Percentiles rank a stretch among this genome's conserved stretches.
Evolutionary conservation across 2,888 invertebrate genomes (phyloP).

Genomic region (Melangyna quadrimaculata): DNA sequence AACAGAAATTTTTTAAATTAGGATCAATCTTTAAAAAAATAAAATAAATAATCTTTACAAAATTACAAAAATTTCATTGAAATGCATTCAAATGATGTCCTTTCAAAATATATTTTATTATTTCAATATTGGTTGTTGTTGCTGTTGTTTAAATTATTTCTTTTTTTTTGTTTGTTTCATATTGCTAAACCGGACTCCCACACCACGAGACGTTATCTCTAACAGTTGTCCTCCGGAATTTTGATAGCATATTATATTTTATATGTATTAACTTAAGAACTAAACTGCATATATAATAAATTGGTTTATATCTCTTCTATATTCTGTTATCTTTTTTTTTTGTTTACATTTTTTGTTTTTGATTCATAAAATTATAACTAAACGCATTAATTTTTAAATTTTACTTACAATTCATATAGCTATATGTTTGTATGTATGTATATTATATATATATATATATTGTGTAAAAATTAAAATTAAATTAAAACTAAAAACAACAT

Average conservation of each 20-base stretch:
- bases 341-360: slow-evolving; percentile 29
- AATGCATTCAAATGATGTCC: slow-evolving; percentile 15
- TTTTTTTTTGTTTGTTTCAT: slow-evolving; percentile 11
- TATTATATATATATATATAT: slow-evolving; percentile 17
- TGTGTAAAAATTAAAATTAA: slow-evolving; percentile 33
- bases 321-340: slow-evolving; percentile 47
- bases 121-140: slow-evolving; percentile 58
- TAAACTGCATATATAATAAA: slow-evolving; percentile 50
- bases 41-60: not conserved
- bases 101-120: slow-evolving; percentile 71
- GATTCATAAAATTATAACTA: slow-evolving; percentile 27
- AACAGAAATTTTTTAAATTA: too few relatives aligned
- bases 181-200: slow-evolving; percentile 28
- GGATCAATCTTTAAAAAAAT: too few relatives aligned
- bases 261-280: slow-evolving; percentile 39
- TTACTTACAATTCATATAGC: slow-evolving; percentile 66
- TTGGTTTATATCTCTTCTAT: slow-evolving; percentile 69
- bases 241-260: slow-evolving; percentile 10
- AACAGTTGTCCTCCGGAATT: slow-evolving; percentile 20
- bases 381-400: slow-evolving; percentile 1
- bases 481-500: slow-evolving; percentile 5
- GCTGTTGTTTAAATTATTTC: slow-evolving; percentile 18
- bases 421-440: slow-evolving; percentile 25
- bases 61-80: not conserved
- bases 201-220: not conserved